phyloP scores from a whole-genome alignment of 2,888 invertebrate species.

The Cyaniris semiargus region DNA sequence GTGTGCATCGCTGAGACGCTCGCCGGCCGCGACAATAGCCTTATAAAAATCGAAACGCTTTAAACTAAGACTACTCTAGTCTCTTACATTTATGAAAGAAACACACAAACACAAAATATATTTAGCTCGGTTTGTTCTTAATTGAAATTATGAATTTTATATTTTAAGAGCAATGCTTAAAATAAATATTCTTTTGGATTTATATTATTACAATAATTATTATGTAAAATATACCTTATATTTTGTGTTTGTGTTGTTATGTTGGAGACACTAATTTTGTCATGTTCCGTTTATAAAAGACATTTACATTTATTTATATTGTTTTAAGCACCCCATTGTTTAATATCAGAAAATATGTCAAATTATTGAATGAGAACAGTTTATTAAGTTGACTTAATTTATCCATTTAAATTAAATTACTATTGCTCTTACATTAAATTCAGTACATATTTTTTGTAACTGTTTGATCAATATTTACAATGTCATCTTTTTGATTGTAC shows the following conservation, averaged over 20 bases:
- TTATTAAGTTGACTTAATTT: background rate
- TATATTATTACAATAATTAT: background rate
- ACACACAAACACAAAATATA: conserved; percentile 16
- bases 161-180: background rate
- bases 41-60: conserved; percentile 38
- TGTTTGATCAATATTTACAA: background rate
- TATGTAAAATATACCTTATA: background rate
- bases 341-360: background rate
- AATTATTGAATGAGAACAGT: background rate
- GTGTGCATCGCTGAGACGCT: conserved; percentile 63
- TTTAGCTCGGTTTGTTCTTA: background rate
- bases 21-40: conserved; percentile 55
- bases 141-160: background rate
- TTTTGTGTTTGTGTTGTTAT: conserved; percentile 1
- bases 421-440: background rate
- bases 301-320: background rate
- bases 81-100: background rate
- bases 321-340: background rate
- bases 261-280: background rate
- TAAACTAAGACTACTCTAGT: conserved; percentile 32
- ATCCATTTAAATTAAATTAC: background rate
- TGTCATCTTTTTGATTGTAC: conserved; percentile 4
- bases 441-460: background rate
- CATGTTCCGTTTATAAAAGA: background rate
- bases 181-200: background rate